Conservation (phyloP, 1,140 invertebrate species). For the Lucilia cuprina region DNA sequence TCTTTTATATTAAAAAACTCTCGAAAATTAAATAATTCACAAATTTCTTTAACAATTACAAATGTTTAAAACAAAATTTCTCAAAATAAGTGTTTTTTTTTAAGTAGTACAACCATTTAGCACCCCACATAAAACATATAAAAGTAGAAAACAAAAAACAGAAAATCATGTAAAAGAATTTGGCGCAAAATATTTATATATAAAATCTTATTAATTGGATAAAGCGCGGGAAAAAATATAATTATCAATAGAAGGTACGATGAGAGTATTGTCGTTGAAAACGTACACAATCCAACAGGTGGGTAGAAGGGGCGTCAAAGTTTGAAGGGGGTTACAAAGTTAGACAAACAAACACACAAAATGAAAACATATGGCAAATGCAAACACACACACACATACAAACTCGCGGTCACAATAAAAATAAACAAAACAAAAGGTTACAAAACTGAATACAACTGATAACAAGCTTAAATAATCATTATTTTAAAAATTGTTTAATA, state of each 20-base stretch:
- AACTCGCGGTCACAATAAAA: background rate
- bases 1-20: no score
- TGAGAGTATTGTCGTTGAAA: background rate
- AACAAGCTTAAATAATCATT: no score
- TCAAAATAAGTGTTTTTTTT: background rate
- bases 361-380: background rate
- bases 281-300: background rate
- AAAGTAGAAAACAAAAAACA: background rate
- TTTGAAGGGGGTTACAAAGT: background rate
- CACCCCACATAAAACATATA: background rate
- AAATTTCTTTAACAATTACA: background rate
- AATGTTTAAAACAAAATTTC: background rate
- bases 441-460: background rate
- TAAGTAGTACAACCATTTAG: background rate
- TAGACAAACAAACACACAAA: background rate
- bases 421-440: background rate
- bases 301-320: background rate
- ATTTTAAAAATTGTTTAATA: background rate
- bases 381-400: background rate
- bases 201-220: background rate
- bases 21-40: no score
- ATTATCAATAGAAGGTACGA: background rate
- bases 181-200: background rate
- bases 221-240: conserved; percentile 10
- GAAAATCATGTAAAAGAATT: background rate